A percentile compares a stretch with the other conserved stretches of the same genome.
phyloP scores from a whole-genome alignment of 2,797 vertebrate genomes.

The Schizopygopsis pylzovi region DNA sequence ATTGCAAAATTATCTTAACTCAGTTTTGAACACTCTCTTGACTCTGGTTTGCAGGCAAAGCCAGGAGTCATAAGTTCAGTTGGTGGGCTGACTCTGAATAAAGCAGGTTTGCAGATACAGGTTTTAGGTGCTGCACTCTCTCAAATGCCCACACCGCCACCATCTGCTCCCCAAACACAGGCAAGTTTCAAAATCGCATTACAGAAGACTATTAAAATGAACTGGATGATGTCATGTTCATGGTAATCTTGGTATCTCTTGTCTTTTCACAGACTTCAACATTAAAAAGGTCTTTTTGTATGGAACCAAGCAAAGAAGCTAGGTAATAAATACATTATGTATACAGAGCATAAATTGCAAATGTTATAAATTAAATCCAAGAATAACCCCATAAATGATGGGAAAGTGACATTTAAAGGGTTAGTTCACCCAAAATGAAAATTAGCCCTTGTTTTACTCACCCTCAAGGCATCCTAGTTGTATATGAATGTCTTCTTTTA shows the following conservation, averaged over 20 bases:
- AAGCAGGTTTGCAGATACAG: slow-evolving; percentile 79
- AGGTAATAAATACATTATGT: slow-evolving; percentile 73
- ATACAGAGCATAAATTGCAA: not conserved
- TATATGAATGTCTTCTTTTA: too few relatives aligned
- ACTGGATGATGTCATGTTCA: not conserved
- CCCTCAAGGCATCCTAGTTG: too few relatives aligned
- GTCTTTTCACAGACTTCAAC: slow-evolving; percentile 73
- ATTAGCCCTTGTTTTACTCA: too few relatives aligned
- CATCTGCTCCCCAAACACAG: slow-evolving; percentile 75
- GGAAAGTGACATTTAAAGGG: not conserved
- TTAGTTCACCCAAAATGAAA: not conserved
- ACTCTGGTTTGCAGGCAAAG: slow-evolving; percentile 74
- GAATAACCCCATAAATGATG: not conserved
- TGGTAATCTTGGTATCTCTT: slow-evolving; percentile 43
- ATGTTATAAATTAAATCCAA: not conserved
- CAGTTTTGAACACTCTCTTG: not conserved
- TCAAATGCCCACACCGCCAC: slow-evolving; percentile 77
- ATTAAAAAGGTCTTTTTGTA: slow-evolving; percentile 83
- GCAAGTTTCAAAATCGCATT: slow-evolving; percentile 58
- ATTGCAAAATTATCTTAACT: not conserved
- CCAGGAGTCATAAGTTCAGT: slow-evolving; percentile 82
- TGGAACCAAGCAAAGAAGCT: slow-evolving; percentile 94
- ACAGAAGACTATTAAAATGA: not conserved
- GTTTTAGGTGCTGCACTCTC: slow-evolving; percentile 73
- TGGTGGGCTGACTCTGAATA: slow-evolving; percentile 76